A percentile compares a stretch with the other conserved stretches of the same genome.
Evolutionary conservation across 2,797 vertebrate species (phyloP).

Genomic region (Peromyscus attwateri): DNA sequence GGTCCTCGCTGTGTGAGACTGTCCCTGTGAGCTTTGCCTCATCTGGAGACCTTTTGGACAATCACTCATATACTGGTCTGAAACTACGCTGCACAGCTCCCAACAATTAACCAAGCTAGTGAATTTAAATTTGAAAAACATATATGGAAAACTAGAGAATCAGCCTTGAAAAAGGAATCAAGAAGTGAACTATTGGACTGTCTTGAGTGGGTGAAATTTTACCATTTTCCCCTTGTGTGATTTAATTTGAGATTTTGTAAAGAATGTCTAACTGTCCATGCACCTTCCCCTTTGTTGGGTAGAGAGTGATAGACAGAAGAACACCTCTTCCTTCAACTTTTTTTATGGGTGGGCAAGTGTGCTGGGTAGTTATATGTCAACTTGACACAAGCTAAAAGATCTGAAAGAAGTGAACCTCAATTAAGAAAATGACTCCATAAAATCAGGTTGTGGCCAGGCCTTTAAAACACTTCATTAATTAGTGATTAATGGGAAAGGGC

Average conservation of each 20-base stretch:
- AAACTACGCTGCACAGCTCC: neutral
- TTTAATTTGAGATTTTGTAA: neutral
- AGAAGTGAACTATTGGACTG: neutral
- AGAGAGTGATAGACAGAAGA: neutral
- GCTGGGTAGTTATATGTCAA: neutral
- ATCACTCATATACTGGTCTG: neutral
- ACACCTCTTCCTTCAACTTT: neutral
- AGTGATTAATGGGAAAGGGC: neutral
- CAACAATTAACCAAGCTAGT: neutral
- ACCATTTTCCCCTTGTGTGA: neutral
- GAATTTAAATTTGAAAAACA: slow-evolving; percentile 24
- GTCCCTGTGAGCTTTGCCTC: neutral
- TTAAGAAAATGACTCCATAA: neutral
- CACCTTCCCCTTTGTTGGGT: neutral
- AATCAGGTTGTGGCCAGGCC: neutral
- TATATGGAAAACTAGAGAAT: slow-evolving; percentile 6
- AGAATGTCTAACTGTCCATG: neutral
- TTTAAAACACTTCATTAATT: neutral
- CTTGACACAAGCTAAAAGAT: neutral
- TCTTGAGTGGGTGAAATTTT: neutral
- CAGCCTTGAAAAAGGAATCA: neutral
- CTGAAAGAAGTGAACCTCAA: neutral
- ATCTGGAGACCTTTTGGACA: neutral
- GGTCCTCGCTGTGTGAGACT: neutral
- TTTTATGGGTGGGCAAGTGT: neutral